A percentile compares a stretch with the other conserved stretches of the same genome.
phyloP scores from a whole-genome alignment of 1,140 invertebrate species.

The Penaeus indicus region DNA sequence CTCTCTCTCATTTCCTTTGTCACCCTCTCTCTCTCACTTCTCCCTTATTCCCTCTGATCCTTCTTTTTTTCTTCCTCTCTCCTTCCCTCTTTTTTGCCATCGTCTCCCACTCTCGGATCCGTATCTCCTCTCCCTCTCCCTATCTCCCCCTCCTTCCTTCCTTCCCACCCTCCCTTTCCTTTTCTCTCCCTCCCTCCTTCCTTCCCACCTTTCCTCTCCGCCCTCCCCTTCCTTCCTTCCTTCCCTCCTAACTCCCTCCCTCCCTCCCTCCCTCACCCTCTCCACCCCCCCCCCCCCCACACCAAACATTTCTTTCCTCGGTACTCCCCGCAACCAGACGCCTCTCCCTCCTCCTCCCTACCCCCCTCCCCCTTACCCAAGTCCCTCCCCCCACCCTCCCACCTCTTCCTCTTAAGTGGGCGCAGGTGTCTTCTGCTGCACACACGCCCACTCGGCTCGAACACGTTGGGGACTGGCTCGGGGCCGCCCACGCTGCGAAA shows the following conservation, averaged over 20 bases:
- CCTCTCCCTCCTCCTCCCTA: background rate
- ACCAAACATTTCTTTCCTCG: background rate
- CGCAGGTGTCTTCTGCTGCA: no score
- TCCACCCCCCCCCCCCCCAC: background rate
- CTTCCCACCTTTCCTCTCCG: no score
- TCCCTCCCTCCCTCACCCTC: background rate
- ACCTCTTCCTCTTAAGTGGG: no score
- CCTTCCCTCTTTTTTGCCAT: background rate
- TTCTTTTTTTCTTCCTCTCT: background rate
- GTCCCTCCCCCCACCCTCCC: no score
- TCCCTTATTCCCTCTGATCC: no score
- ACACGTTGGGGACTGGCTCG: no score
- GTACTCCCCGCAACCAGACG: no score
- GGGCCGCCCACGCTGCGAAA: no score
- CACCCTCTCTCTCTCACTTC: background rate
- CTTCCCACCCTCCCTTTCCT: no score
- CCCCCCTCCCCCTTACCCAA: no score
- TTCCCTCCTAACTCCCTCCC: background rate
- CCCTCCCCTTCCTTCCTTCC: background rate
- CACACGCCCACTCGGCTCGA: no score
- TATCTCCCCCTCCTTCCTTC: background rate
- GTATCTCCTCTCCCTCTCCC: background rate
- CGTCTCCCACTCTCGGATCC: background rate
- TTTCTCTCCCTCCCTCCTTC: background rate
- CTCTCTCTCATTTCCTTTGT: background rate